These are phyloP conservation scores for Rhyzopertha dominica DNA, from an alignment of 1,140 invertebrate species.

Conservation along the genomic window DNA sequence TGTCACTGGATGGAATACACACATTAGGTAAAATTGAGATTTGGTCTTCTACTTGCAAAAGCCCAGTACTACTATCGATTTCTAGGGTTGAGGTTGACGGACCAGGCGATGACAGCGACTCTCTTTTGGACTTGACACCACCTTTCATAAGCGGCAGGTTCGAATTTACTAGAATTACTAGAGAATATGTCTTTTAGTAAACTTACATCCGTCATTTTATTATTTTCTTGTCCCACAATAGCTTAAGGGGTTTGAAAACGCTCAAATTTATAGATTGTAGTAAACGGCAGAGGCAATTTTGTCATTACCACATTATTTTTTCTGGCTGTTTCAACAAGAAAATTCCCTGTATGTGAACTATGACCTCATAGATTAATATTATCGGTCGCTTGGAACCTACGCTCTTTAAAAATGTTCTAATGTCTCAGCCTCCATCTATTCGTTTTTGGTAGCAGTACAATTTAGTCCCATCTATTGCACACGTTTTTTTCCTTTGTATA, in stretches of 20 bases:
- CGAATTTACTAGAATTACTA: no score
- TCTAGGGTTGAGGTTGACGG: no score
- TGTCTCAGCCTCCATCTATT: conserved; percentile 32
- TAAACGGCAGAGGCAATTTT: conserved; percentile 21
- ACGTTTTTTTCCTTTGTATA: conserved; percentile 33
- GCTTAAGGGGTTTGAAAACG: conserved; percentile 23
- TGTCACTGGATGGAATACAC: no score
- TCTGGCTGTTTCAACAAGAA: background rate
- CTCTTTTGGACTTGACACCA: no score
- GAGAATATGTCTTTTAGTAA: no score
- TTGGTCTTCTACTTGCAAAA: no score
- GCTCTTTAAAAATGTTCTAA: conserved; percentile 24
- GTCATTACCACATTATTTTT: conserved; percentile 16
- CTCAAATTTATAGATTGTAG: conserved; percentile 22
- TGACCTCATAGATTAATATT: conserved; percentile 18
- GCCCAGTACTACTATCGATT: no score
- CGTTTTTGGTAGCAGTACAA: conserved; percentile 31
- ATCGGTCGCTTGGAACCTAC: conserved; percentile 14
- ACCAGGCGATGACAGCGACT: no score
- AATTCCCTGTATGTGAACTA: conserved; percentile 4
- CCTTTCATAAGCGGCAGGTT: no score
- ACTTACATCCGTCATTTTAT: no score
- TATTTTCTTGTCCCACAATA: conserved; percentile 23
- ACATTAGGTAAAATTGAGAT: no score
- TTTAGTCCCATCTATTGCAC: conserved; percentile 29